Evolutionary conservation across 1,140 invertebrate genomes (phyloP), one percentile per base, ranked within the genome.

Genomic region (Pararge aegeria): DNA sequence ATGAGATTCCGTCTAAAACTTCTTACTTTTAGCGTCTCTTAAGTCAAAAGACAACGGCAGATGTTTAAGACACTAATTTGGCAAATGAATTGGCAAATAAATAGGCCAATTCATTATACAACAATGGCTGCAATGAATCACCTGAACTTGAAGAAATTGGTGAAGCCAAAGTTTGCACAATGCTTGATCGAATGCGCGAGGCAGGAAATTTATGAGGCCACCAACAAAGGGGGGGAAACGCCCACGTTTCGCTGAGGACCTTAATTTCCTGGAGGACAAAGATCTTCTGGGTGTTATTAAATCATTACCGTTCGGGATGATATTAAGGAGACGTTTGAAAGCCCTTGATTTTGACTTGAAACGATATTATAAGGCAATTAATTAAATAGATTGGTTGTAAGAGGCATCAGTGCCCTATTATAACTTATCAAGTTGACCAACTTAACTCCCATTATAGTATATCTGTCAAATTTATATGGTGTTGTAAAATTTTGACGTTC

Each of bases 121-220:
- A 83, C 77, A 83, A 81, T 69, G 66, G 73, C 56, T 54, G 9
- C 63, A 50, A 78, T 75, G 70, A 69, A 81, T 75, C 70, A 74
- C 74, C 71, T 73, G 69, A 57, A 64, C 59, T 60, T 79, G 55
- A 56, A 57, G 64, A 66, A 34, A 66, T 61, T 55, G 69, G 70
- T 68, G 73, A 77, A 71, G 70, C 58, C 66, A 77, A 80, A 80
- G 68, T 78, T 80, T 73, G 66, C 50, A 74, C 73, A 80, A 75
- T 68, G 71, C 61, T 62, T 70, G 68, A 66, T 61, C 51, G 38
- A 64, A 61, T 68, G 62, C 30, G 63, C 46, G 52, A 60, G 55
- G 55, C 63, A 62, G 52, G 49, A 52, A 48, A 68, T 68, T 68
- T 67, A 68, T 68, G 61, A 7, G 46, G 40, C 16, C 42, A 5